Percentiles rank a stretch among this genome's conserved stretches.
These are phyloP conservation scores for Fulica atra DNA, from an alignment of 2,113 vertebrate species.

Conservation along the genomic window DNA sequence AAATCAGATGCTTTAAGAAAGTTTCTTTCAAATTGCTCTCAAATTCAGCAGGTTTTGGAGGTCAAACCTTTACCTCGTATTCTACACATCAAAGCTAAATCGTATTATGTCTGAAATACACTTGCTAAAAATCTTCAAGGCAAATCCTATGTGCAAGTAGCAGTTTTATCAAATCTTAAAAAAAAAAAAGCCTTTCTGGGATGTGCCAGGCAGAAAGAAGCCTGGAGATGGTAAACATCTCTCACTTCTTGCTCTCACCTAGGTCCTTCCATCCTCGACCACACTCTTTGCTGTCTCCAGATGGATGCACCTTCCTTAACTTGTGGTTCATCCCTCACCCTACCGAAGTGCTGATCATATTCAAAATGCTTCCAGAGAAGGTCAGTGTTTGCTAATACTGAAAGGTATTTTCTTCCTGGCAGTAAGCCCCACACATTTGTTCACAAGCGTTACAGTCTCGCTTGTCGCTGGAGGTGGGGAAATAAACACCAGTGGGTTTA, in stretches of 20 bases:
- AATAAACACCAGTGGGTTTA: not conserved
- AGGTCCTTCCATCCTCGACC: conserved; percentile 64
- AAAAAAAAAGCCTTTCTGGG: not conserved
- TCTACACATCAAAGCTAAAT: not conserved
- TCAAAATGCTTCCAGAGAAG: conserved; percentile 75
- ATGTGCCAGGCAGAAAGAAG: not conserved
- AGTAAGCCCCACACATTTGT: not conserved
- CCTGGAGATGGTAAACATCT: not conserved
- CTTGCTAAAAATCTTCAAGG: not conserved
- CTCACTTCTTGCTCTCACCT: not conserved
- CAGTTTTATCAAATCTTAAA: not conserved
- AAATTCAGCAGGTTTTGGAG: not conserved
- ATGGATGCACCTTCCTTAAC: conserved; percentile 72
- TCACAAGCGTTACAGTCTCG: not conserved
- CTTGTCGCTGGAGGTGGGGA: not conserved
- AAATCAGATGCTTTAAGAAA: not conserved
- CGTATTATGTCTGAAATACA: not conserved
- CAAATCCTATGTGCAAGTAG: not conserved
- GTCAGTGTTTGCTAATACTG: conserved; percentile 55
- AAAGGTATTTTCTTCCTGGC: not conserved
- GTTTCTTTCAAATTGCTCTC: not conserved
- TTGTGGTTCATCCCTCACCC: conserved; percentile 79
- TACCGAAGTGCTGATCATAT: conserved; percentile 73
- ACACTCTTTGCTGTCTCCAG: conserved; percentile 63
- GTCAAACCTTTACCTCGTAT: not conserved